Conservation (phyloP, 64 coral and sea anemone species). For the Hydrozoanthus tunicans region DNA sequence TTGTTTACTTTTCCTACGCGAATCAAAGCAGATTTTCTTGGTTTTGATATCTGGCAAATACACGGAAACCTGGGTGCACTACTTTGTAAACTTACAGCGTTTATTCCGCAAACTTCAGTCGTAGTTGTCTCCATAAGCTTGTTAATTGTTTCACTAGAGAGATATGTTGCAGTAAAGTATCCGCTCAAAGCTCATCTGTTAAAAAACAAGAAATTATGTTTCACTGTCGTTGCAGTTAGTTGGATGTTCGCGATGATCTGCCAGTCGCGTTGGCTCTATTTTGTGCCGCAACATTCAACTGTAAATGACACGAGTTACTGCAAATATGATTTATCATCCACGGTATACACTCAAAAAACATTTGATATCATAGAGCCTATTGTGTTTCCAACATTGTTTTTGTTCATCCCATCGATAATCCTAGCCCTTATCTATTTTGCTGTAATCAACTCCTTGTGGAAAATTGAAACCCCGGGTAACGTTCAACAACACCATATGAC, state of each 20-base stretch:
- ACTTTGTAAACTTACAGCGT: not conserved
- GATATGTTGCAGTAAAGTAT: slow-evolving; percentile 7
- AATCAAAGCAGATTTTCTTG: not conserved
- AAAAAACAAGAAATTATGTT: not conserved
- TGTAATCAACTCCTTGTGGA: not conserved
- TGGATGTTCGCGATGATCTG: not conserved
- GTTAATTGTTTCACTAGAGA: slow-evolving; percentile 18
- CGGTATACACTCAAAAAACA: not conserved
- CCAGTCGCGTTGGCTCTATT: not conserved
- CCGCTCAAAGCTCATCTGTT: not conserved
- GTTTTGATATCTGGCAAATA: not conserved
- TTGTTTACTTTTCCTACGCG: not conserved
- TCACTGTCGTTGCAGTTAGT: not conserved
- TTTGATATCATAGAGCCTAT: not conserved
- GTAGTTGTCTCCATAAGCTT: slow-evolving; percentile 3
- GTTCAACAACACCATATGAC: not conserved
- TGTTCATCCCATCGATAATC: not conserved
- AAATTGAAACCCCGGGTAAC: not conserved
- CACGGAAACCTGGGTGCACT: not conserved
- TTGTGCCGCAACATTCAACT: not conserved
- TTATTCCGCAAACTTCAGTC: not conserved
- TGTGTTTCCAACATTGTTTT: not conserved
- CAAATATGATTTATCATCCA: not conserved
- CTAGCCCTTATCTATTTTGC: not conserved
- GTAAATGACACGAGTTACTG: not conserved